Percentiles rank a stretch among this genome's conserved stretches.
phyloP scores from a whole-genome alignment of 2,797 vertebrate species.

The Triplophysa yarkandensis region DNA sequence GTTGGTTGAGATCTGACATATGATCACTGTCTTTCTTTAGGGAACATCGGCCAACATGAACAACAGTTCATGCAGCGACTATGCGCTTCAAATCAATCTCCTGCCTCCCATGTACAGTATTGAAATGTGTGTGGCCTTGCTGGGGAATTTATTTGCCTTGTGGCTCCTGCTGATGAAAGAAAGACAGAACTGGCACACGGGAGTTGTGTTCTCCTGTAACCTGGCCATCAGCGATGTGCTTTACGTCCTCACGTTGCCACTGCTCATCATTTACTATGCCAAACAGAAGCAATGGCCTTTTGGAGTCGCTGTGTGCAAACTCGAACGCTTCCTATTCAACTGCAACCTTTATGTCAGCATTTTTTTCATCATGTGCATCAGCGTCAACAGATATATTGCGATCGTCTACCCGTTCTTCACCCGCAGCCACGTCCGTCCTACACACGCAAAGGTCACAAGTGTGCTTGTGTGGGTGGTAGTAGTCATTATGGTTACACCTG shows the following conservation, averaged over 20 bases:
- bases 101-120: constrained; percentile 72
- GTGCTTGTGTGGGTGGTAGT: constrained; percentile 70
- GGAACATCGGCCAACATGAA: constrained; percentile 40
- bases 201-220: constrained; percentile 80
- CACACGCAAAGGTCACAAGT: constrained; percentile 69
- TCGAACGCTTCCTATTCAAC: constrained; percentile 81
- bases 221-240: constrained; percentile 81
- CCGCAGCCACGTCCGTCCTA: constrained; percentile 64
- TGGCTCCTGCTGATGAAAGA: constrained; percentile 68
- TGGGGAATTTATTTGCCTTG: constrained; percentile 77
- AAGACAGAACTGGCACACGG: constrained; percentile 74
- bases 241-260: constrained; percentile 75
- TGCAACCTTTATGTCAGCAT: constrained; percentile 81
- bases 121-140: constrained; percentile 72
- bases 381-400: constrained; percentile 80
- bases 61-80: constrained; percentile 22
- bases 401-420: constrained; percentile 77
- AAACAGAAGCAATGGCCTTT: constrained; percentile 74
- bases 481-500: constrained; percentile 67
- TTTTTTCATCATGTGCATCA: constrained; percentile 83
- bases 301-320: constrained; percentile 66
- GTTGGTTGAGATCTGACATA: too few relatives aligned
- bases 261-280: constrained; percentile 74
- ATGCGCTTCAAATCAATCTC: constrained; percentile 61
- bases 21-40: constrained; percentile 19